Evolutionary conservation across 2,797 vertebrate species (phyloP).

Genomic region (Manis crassicaudata): DNA sequence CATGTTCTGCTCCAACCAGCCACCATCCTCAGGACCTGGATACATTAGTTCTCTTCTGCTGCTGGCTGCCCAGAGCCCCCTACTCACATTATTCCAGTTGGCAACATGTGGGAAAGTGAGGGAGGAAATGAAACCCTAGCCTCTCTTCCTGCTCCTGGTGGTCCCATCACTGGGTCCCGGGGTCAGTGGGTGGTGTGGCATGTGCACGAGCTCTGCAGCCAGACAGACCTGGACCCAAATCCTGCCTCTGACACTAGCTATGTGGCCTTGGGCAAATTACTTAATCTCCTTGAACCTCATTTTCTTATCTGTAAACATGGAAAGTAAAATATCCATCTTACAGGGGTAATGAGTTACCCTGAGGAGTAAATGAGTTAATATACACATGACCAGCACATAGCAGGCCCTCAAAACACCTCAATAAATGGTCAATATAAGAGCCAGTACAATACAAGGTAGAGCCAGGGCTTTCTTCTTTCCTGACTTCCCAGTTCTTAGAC

Average conservation of each 20-base stretch:
- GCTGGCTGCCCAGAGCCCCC: not conserved
- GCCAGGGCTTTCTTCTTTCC: not conserved
- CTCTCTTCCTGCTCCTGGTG: not conserved
- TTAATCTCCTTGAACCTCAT: slow-evolving; percentile 20
- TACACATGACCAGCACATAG: not conserved
- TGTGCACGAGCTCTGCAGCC: not conserved
- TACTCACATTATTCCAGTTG: not conserved
- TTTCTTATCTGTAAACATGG: not conserved
- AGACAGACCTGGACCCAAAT: not conserved
- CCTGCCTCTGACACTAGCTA: slow-evolving; percentile 10
- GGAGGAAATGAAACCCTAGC: not conserved
- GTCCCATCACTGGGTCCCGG: not conserved
- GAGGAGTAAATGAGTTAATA: not conserved
- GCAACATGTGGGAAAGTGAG: not conserved
- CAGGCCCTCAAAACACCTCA: not conserved
- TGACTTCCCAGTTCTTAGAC: not conserved
- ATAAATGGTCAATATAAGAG: not conserved
- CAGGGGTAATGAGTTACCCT: not conserved
- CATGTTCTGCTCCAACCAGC: not conserved
- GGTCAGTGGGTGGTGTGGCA: not conserved
- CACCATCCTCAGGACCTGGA: not conserved
- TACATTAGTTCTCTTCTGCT: not conserved
- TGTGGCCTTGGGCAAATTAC: not conserved
- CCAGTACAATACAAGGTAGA: fast-evolving
- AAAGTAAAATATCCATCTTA: slow-evolving; percentile 21